phyloP scores from a whole-genome alignment of 2,888 invertebrate species.

The Pristionchus entomophagus region DNA sequence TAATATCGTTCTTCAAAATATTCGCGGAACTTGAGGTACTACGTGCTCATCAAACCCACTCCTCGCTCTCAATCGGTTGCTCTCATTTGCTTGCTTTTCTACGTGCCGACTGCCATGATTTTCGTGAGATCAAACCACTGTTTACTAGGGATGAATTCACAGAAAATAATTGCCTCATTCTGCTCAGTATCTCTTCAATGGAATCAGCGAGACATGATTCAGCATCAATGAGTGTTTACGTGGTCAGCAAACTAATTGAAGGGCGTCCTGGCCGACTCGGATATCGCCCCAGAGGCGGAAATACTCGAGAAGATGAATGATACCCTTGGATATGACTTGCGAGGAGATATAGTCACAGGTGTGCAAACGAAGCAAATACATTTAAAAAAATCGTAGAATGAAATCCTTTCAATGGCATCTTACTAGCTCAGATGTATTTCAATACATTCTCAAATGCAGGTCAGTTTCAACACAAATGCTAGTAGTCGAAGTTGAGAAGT shows the following conservation, averaged over 20 bases:
- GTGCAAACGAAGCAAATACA: not conserved
- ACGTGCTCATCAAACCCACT: slow-evolving; percentile 13
- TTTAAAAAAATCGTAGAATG: not conserved
- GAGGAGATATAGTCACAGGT: slow-evolving; percentile 7
- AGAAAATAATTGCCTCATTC: too few relatives aligned
- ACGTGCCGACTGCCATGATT: not conserved
- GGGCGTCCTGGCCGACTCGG: not conserved
- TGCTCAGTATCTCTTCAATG: too few relatives aligned
- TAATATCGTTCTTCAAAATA: not conserved
- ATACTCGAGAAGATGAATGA: not conserved
- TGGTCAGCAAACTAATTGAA: too few relatives aligned
- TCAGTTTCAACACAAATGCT: too few relatives aligned
- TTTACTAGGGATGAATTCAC: too few relatives aligned
- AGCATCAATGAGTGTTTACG: too few relatives aligned
- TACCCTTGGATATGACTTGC: not conserved
- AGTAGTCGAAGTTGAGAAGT: too few relatives aligned
- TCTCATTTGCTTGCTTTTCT: not conserved
- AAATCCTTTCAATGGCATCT: not conserved
- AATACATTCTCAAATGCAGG: too few relatives aligned
- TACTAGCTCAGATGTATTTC: too few relatives aligned
- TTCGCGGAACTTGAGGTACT: not conserved
- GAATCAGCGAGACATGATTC: too few relatives aligned
- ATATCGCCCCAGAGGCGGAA: not conserved
- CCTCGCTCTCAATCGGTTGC: not conserved
- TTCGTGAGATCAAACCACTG: not conserved